phyloP scores from a whole-genome alignment of 2,797 vertebrate species.

The Sitta carolinensis region DNA sequence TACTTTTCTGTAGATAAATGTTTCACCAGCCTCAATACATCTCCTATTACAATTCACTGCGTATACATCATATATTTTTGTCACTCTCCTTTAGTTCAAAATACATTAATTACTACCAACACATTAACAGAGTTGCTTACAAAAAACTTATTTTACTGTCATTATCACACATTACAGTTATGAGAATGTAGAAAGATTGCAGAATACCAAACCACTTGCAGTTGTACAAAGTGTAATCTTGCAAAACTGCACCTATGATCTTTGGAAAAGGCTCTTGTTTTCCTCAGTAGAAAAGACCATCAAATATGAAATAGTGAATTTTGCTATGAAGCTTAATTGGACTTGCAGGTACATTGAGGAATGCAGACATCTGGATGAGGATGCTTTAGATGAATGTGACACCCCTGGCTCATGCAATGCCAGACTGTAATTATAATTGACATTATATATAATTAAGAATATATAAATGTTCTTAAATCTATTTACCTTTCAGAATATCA shows the following conservation, averaged over 20 bases:
- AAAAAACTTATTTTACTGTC: conserved; percentile 5
- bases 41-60: background rate
- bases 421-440: background rate
- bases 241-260: background rate
- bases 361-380: background rate
- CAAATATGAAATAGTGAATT: background rate
- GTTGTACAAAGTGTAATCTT: background rate
- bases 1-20: conserved; percentile 26
- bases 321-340: background rate
- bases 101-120: background rate
- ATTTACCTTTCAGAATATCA: background rate
- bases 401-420: background rate
- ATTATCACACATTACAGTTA: background rate
- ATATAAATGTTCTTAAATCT: background rate
- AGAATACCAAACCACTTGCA: background rate
- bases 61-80: background rate
- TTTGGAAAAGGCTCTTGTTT: background rate
- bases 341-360: background rate
- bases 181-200: background rate
- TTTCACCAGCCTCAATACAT: background rate
- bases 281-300: background rate
- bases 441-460: too few relatives aligned
- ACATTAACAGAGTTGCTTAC: background rate
- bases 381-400: background rate
- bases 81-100: background rate